These are phyloP conservation scores for Coptotermes formosanus DNA, from an alignment of 1,140 invertebrate genomes.

Conservation along the genomic window DNA sequence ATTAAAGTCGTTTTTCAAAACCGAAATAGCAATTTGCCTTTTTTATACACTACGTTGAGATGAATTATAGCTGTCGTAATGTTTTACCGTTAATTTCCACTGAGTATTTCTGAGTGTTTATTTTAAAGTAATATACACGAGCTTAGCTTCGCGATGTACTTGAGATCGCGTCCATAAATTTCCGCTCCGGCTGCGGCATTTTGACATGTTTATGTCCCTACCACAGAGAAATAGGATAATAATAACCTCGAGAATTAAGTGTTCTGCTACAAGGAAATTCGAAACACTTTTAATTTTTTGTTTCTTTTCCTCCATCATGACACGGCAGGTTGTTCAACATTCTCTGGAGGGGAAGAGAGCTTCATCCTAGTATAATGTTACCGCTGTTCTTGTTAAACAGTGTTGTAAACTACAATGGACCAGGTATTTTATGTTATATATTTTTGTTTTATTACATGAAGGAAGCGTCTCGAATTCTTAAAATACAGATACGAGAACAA, in stretches of 20 bases:
- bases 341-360: background rate
- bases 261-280: background rate
- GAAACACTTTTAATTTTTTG: background rate
- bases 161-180: background rate
- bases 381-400: too few relatives aligned
- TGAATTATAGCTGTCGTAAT: background rate
- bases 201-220: constrained; percentile 12
- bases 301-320: background rate
- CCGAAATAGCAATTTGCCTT: constrained; percentile 9
- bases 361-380: too few relatives aligned
- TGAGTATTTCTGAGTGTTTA: background rate
- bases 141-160: background rate
- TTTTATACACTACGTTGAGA: background rate
- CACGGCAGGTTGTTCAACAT: background rate
- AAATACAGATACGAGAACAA: too few relatives aligned
- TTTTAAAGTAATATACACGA: background rate
- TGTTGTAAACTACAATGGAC: too few relatives aligned
- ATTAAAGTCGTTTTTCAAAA: constrained; percentile 17
- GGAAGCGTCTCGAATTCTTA: too few relatives aligned
- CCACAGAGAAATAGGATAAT: background rate
- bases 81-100: background rate
- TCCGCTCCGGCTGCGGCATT: background rate
- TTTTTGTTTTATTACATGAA: too few relatives aligned
- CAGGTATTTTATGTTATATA: too few relatives aligned
- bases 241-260: background rate